Evolutionary conservation across 2,113 vertebrate genomes (phyloP).

Genomic region (Micronisus gabar): DNA sequence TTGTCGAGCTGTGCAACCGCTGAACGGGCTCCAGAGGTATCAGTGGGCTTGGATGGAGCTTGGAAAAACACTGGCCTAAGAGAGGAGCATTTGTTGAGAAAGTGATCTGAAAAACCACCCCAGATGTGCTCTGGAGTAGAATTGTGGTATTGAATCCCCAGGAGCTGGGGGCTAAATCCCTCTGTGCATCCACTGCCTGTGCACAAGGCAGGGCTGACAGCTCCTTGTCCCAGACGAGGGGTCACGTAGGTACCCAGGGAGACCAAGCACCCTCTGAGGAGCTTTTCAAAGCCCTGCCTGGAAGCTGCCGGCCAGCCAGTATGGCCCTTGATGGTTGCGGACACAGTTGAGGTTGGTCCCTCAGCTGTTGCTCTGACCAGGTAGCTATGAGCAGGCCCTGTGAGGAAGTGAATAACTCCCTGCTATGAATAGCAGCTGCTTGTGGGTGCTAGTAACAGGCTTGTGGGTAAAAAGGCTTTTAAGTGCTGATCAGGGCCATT

Average conservation of each 20-base stretch:
- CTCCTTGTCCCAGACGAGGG: not conserved
- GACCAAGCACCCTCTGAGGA: not conserved
- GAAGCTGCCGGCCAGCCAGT: not conserved
- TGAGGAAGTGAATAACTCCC: fast-evolving
- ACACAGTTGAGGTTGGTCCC: not conserved
- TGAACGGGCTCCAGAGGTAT: not conserved
- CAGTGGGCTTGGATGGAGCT: not conserved
- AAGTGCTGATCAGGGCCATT: not conserved
- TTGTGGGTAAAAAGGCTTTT: not conserved
- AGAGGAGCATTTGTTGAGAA: not conserved
- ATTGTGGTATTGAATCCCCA: not conserved
- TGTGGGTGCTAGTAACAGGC: not conserved
- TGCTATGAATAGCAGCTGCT: not conserved
- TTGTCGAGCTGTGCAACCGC: fast-evolving
- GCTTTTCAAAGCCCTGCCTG: not conserved
- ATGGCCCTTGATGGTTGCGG: too few species aligned
- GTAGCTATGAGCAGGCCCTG: not conserved
- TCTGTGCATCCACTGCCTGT: not conserved
- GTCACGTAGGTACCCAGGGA: fast-evolving
- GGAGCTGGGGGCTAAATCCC: not conserved
- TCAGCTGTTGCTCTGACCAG: not conserved
- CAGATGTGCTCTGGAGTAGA: fast-evolving
- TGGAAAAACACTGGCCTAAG: not conserved
- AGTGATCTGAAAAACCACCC: not conserved
- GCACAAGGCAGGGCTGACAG: not conserved